Percentiles rank a stretch among this genome's conserved stretches.
Conservation (phyloP, 2,113 vertebrate genomes). For the Vidua macroura region DNA sequence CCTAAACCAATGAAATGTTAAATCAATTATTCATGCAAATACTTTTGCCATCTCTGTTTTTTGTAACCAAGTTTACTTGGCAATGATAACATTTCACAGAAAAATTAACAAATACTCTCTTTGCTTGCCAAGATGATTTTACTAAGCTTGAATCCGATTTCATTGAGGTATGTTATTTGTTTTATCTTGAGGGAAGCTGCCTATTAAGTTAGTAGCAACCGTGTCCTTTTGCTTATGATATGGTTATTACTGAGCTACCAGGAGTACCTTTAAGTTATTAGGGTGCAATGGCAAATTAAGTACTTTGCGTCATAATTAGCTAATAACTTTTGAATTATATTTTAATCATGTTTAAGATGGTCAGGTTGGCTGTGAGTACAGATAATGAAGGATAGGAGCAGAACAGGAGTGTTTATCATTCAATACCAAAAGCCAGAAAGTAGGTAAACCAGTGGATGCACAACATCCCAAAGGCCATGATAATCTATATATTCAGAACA, state of each 20-base stretch:
- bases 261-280: constrained; percentile 62
- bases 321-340: constrained; percentile 45
- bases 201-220: constrained; percentile 59
- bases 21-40: constrained; percentile 62
- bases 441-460: background rate
- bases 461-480: constrained; percentile 30
- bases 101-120: constrained; percentile 57
- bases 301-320: constrained; percentile 61
- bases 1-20: constrained; percentile 47
- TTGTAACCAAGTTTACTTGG: constrained; percentile 64
- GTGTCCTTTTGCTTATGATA: constrained; percentile 60
- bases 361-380: constrained; percentile 50
- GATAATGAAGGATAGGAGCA: constrained; percentile 27
- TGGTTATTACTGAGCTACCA: constrained; percentile 51
- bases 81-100: constrained; percentile 63
- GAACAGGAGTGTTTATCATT: background rate
- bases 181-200: constrained; percentile 64
- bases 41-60: constrained; percentile 53
- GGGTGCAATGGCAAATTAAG: constrained; percentile 63
- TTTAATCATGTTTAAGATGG: constrained; percentile 58
- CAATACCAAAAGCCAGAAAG: constrained; percentile 32
- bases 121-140: constrained; percentile 66
- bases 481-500: constrained; percentile 1
- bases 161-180: constrained; percentile 60
- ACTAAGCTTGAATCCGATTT: constrained; percentile 62